A percentile compares a stretch with the other conserved stretches of the same genome.
Conservation (phyloP, 2,888 invertebrate genomes). For the Pecten maximus region DNA sequence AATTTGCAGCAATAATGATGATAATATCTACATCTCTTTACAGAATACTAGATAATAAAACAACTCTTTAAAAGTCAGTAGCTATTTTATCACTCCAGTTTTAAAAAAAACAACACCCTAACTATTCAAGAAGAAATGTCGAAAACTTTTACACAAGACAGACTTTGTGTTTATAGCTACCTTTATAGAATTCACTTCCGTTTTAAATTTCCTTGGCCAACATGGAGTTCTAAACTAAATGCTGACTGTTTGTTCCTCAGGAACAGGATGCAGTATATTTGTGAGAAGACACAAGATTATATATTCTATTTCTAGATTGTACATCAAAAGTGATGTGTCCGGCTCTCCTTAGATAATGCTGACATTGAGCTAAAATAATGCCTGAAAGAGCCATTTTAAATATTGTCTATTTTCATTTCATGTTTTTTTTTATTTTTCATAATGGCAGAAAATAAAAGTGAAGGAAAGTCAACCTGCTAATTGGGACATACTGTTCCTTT, state of each 20-base stretch:
- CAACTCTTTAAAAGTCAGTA: not conserved
- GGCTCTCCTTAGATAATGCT: too few species aligned
- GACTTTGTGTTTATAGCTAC: not conserved
- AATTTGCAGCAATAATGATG: not conserved
- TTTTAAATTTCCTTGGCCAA: not conserved
- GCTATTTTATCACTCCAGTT: not conserved
- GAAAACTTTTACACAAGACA: not conserved
- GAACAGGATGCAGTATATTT: too few species aligned
- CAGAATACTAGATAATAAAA: not conserved
- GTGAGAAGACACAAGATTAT: too few species aligned
- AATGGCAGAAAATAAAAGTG: not conserved
- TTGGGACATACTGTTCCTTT: too few species aligned
- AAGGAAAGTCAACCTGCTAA: not conserved
- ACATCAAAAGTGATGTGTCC: too few species aligned
- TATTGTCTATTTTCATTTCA: too few species aligned
- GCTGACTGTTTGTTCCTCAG: too few species aligned
- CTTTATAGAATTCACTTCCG: not conserved
- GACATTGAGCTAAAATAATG: too few species aligned
- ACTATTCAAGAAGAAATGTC: not conserved
- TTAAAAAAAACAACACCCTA: not conserved
- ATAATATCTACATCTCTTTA: not conserved
- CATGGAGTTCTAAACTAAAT: too few species aligned
- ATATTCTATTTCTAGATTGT: too few species aligned
- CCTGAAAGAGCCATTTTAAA: too few species aligned
- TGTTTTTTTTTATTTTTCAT: not conserved